Evolutionary conservation across 2,113 vertebrate species (phyloP), one percentile per base, ranked within the genome.

Genomic region (Semnornis frantzii): DNA sequence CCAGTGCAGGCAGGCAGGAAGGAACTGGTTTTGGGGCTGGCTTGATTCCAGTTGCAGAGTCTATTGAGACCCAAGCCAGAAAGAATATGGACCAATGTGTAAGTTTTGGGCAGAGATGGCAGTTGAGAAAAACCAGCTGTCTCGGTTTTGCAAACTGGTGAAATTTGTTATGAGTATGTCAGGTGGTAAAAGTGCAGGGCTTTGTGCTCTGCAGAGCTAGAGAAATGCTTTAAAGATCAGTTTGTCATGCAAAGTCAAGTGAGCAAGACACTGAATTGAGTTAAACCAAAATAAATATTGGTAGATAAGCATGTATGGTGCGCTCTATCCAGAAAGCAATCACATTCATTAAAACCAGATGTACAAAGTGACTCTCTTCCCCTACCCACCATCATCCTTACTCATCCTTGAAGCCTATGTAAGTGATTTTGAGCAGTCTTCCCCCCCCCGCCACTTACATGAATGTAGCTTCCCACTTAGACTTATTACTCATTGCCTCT

Each of bases 21-120:
- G 91, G 78, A 93, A 42, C 68, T 80, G 62, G 48, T 62, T 92
- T 96, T 90, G 42, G 62, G 39, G 19, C 63, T 97, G 91, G 90
- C 73, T 72, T 13, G 28, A 23, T 48, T 94, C 82, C 94, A 87
- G 34, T 21, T 80, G 70, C 85, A 78, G 44, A 6, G 62, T 70
- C 11, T 83, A 6, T 84, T 89, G 55, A 90, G 42, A 70, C 39
- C 21, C n/a, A 64, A 76, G 70, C 54, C 85, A 86, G 66, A 28
- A 78, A 27, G 62, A 57, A 8, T 15, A 91, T 60, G 54, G 64
- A 23, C 48, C 77, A 70, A 54, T 46, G 39, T 88, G 18, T 77
- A 55, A 30, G 39, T 75, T 83, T 72, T n/a, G 50, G 44, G 54
- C 66, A 86, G 90, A 90, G 78, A 65, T 79, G 91, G 37, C 72